Evolutionary conservation across 2,797 vertebrate species (phyloP), one percentile per base, ranked within the genome.

Genomic region (Miichthys miiuy): DNA sequence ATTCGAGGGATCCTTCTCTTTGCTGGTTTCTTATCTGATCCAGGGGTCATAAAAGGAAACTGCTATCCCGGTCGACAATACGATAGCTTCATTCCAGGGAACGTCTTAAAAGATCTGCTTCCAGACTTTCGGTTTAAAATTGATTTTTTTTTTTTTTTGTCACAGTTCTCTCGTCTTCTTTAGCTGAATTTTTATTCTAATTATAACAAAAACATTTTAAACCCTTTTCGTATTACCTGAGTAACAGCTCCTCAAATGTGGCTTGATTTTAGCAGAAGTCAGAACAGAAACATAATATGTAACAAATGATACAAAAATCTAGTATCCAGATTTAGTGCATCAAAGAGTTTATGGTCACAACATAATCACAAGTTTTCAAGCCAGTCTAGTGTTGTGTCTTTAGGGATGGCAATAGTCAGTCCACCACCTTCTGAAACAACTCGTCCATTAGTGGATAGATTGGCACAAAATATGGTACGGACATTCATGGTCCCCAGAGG

Each of bases 1-100:
- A n/a, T 54, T 47, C 25, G 42, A 79, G 38, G 61, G 34, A 54
- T 23, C 55, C 25, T 68, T 62, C 20, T 58, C 56, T 61, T 71
- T 51, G 12, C 34, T 55, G 41, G 13, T 27, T 67, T 77, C 73
- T 76, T 68, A 77, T 89, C 84, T 76, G 78, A 72, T 68, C 42
- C 41, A 3, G 18, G 47, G 66, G 75, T 72, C 61, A 47, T 71
- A 60, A 81, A 89, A 74, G 56, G 23, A 80, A 83, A 79, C 47
- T 41, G 46, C 50, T 42, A 25, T 72, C 76, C 68, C 30, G 16
- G 50, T 42, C 69, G 66, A 83, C 63, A 65, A 44, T 54, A 30
- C 42, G 58, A 74, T 42, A 7, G 55, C 72, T 77, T 76, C 6
- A 71, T 83, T 72, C 77, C 54, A 58, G 23, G 4, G 23, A 34